Base-by-base conservation (phyloP, 2,113 vertebrate species). In the Megaceryle maxima region DNA sequence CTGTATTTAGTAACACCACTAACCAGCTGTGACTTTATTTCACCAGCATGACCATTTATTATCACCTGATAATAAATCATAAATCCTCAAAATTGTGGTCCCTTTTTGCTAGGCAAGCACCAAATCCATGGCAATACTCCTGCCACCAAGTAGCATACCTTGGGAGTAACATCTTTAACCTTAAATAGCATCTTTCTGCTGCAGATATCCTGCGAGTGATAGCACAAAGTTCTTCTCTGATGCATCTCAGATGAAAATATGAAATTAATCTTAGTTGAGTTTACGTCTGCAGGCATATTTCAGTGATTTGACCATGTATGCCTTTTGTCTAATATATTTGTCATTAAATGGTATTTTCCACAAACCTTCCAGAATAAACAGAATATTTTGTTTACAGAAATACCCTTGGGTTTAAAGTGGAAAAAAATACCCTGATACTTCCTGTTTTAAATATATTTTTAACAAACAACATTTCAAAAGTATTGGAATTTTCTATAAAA, bases 281-380 rank as follows among this genome's bases (percentile, higher is more conserved):
- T 60, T 89, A 43, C 0, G 0, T 94, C 93, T 89, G 69, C 62
- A 48, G 91, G 94, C 53, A 0, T 53, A 62, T 87, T 87, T 84
- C 89, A 64, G 66, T 0, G 0, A 60, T 94, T 91, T 92, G 57
- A 68, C 64, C 1, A 1, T 92, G 3, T 68, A 76, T 92, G 87
- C 73, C 74, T 95, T 96, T 96, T 94, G 94, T 91, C 94, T 91
- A 96, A 87, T 82, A 11, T 33, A 64, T 84, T 95, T 95, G 80
- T 92, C 77, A 79, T 28, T 60, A 72, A 85, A 72, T 24, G 35
- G 24, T 92, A 35, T 78, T 92, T 92, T 70, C 64, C 33, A 68
- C 48, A 90, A 92, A 81, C 13, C 25, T 94, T 68, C 33, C 57
- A 76, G 87, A 92, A 91, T 68, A 94, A 96, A 91, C 17, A 90